A percentile compares a stretch with the other conserved stretches of the same genome.
phyloP scores from a whole-genome alignment of 2,797 vertebrate genomes.

The Catamblyrhynchus diadema region DNA sequence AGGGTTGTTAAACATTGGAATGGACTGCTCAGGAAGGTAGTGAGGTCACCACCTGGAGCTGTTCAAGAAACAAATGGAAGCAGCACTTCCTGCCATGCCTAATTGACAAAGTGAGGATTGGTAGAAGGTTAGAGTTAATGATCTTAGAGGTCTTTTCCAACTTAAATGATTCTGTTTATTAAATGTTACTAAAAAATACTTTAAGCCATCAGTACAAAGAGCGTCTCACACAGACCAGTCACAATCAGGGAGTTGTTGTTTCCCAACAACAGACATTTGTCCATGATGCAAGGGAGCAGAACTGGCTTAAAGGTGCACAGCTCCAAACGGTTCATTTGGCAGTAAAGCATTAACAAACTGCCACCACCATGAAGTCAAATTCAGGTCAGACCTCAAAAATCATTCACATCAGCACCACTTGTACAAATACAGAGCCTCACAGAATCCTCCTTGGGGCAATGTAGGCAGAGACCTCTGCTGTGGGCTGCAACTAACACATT shows the following conservation, averaged over 20 bases:
- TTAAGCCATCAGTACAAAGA: not conserved
- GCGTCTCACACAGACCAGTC: not conserved
- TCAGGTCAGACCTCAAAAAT: not conserved
- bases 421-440: fast-evolving
- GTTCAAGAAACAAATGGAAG: not conserved
- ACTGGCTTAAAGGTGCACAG: not conserved
- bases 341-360: not conserved
- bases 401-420: not conserved
- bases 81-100: not conserved
- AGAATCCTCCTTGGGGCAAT: not conserved
- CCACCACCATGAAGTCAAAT: not conserved
- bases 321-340: not conserved
- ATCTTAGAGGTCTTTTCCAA: not conserved
- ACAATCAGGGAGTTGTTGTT: not conserved
- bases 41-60: not conserved
- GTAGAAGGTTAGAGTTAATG: not conserved
- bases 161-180: not conserved
- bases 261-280: not conserved
- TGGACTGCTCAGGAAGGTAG: not conserved
- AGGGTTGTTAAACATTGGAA: not conserved
- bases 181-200: not conserved
- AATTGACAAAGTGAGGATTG: not conserved
- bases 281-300: not conserved
- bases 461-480: not conserved
- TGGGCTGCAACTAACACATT: fast-evolving